Base-by-base conservation (phyloP, 2,113 vertebrate species). In the Gasterosteus nipponicus region DNA sequence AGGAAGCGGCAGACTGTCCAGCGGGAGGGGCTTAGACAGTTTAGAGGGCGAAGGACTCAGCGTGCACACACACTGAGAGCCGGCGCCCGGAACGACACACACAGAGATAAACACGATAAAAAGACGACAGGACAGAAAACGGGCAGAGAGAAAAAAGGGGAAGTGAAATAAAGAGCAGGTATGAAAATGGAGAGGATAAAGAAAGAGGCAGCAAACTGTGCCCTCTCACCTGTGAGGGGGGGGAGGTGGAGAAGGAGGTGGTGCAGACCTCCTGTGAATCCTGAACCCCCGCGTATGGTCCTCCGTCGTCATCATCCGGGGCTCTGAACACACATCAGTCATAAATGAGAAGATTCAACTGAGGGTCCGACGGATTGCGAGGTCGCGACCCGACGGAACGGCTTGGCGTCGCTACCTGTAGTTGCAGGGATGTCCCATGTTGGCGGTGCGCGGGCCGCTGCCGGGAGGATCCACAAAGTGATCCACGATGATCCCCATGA, bases 401-500 rank as follows among this genome's bases (percentile, higher is more conserved):
- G 62, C 3, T 26, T 54, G 33, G 16, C 2, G 16, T 10, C 22
- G 9, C 7, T 69, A 99, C 98, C 97, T 99, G 96, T 98, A 99
- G 94, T 95, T 99, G 95, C 98, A 99, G 80, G 97, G 97, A 75
- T 99, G 96, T 66, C 97, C 97, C 89, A 96, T 94, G 90, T 94
- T 96, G 16, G 78, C 78, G 1, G 86, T 80, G 14, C 85, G 87
- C 69, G 87, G 89, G 70, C 66, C 57, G 91, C 95, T 87, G 70
- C 95, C 95, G 81, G 98, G 97, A 89, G 96, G 96, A 90, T 99
- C 98, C 92, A 99, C 96, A 86, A 99, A 99, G 91, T 99, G 98
- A 93, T 99, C 98, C 90, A 98, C 97, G 78, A 99, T 99, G 92
- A 99, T 99, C 61, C 97, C 98, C 97, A 98, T 98, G 93, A 99